A percentile compares a stretch with the other conserved stretches of the same genome.
phyloP scores from a whole-genome alignment of 2,888 invertebrate species.

The Anticlea derivata region DNA sequence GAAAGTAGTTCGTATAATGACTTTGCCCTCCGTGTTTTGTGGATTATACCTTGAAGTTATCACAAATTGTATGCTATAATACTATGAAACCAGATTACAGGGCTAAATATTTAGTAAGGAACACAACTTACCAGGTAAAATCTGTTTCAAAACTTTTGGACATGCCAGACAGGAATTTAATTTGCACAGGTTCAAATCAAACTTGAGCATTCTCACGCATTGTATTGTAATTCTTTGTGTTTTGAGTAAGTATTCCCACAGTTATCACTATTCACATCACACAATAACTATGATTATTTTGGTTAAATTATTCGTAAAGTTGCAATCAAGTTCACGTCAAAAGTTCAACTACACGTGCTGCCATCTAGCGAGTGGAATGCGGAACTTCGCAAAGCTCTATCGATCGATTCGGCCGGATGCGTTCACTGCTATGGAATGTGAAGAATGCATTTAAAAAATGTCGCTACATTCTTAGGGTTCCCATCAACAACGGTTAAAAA shows the following conservation, averaged over 20 bases:
- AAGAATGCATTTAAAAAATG: constrained; percentile 51
- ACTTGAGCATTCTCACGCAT: constrained; percentile 55
- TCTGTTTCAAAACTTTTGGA: constrained; percentile 34
- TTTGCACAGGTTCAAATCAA: constrained; percentile 46
- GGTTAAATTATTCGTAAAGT: constrained; percentile 77
- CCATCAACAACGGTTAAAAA: too few relatives aligned
- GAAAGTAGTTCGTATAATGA: constrained; percentile 29
- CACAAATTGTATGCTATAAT: neutral
- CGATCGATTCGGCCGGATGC: constrained; percentile 57
- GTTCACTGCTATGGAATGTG: constrained; percentile 50
- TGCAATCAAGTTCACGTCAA: constrained; percentile 81
- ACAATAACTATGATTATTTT: constrained; percentile 78
- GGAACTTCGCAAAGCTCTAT: constrained; percentile 67
- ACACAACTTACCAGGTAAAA: constrained; percentile 42
- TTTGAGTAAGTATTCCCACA: constrained; percentile 58
- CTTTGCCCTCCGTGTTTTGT: constrained; percentile 9
- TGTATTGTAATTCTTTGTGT: constrained; percentile 58
- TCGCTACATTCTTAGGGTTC: too few relatives aligned
- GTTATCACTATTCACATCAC: constrained; percentile 69
- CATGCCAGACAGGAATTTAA: constrained; percentile 45
- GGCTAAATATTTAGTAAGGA: constrained; percentile 16
- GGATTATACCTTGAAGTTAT: neutral
- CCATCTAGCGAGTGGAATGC: constrained; percentile 71
- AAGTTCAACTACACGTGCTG: constrained; percentile 71
- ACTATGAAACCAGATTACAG: neutral